Conservation (phyloP, 2,113 vertebrate genomes). For the Gambusia affinis region DNA sequence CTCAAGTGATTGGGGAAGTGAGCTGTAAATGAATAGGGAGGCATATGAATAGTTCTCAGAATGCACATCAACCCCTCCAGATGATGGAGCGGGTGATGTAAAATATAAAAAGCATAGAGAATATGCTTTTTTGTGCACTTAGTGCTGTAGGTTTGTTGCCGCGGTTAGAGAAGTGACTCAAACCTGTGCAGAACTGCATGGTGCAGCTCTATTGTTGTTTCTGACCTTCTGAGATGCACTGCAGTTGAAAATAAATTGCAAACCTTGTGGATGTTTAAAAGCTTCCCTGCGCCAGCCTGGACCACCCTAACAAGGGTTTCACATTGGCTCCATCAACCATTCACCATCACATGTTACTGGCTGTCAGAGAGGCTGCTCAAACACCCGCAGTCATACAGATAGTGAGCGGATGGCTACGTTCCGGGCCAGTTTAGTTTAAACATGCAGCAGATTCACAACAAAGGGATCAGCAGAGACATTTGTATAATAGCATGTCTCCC, state of each 20-base stretch:
- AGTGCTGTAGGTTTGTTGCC: conserved; percentile 39
- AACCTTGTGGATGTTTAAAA: conserved; percentile 29
- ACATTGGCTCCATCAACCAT: conserved; percentile 56
- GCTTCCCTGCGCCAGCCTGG: neutral
- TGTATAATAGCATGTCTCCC: conserved; percentile 21
- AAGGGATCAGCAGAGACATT: conserved; percentile 24
- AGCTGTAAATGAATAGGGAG: conserved; percentile 67
- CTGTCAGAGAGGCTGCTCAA: conserved; percentile 33
- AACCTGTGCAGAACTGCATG: conserved; percentile 19
- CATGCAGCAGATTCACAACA: conserved; percentile 6
- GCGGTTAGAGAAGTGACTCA: conserved; percentile 27
- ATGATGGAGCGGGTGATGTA: conserved; percentile 19
- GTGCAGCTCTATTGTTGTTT: conserved; percentile 31
- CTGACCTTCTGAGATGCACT: conserved; percentile 10
- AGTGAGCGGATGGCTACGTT: conserved; percentile 22
- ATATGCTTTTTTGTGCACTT: conserved; percentile 36
- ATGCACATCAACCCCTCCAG: conserved; percentile 55
- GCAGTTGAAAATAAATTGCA: conserved; percentile 13
- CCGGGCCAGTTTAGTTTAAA: conserved; percentile 18
- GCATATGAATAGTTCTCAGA: conserved; percentile 65
- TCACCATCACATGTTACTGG: conserved; percentile 78
- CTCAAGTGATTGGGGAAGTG: conserved; percentile 77
- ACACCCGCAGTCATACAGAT: conserved; percentile 12
- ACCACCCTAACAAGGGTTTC: conserved; percentile 22
- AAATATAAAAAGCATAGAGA: conserved; percentile 7